Percentiles rank a stretch among this genome's conserved stretches.
Conservation (phyloP, 2,888 invertebrate genomes). For the Acrobasis suavella region DNA sequence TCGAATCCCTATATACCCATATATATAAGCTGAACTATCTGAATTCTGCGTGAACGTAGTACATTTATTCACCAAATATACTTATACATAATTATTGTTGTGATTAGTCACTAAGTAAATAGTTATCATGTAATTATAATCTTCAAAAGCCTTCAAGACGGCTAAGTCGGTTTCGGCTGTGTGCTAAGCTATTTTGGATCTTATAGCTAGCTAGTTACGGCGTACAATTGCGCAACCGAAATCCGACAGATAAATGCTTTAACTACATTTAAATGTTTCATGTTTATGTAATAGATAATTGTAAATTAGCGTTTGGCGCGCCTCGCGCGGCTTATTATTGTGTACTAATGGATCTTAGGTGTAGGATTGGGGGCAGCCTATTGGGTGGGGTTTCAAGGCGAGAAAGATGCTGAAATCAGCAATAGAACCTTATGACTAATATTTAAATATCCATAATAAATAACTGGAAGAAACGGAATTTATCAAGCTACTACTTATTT, state of each 20-base stretch:
- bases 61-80: conserved; percentile 31
- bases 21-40: conserved; percentile 14
- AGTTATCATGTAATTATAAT: conserved; percentile 52
- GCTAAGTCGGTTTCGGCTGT: conserved; percentile 64
- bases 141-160: conserved; percentile 77
- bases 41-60: conserved; percentile 13
- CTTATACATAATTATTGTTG: conserved; percentile 65
- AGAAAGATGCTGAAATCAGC: not conserved
- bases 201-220: conserved; percentile 12
- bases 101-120: conserved; percentile 75
- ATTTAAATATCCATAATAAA: not conserved
- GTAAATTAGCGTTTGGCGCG: conserved; percentile 60
- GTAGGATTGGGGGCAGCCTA: conserved; percentile 44
- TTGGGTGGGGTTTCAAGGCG: conserved; percentile 22
- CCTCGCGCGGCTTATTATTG: conserved; percentile 50
- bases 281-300: conserved; percentile 67
- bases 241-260: conserved; percentile 75
- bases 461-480: not conserved
- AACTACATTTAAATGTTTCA: conserved; percentile 78
- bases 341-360: conserved; percentile 52
- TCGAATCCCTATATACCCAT: not conserved
- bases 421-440: conserved; percentile 2
- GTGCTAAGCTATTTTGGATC: conserved; percentile 26
- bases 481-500: not conserved
- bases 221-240: conserved; percentile 48